Evolutionary conservation across 1,140 invertebrate species (phyloP), one percentile per base, ranked within the genome.

Genomic region (Drosophila auraria): DNA sequence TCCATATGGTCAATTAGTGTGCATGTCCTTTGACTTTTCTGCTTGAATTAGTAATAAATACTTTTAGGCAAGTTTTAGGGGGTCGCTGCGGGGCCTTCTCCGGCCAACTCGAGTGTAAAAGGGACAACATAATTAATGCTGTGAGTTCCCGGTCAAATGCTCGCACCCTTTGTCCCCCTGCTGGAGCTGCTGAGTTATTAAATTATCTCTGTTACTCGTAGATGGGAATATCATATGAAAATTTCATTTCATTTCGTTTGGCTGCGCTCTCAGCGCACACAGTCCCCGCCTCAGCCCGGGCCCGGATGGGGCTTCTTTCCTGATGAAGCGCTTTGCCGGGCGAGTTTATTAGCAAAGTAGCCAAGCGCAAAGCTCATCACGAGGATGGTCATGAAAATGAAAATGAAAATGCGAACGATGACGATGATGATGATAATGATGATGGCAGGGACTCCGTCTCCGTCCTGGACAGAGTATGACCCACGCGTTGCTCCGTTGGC

Each of bases 141-240:
- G 57, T 54, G 65, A 70, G 61, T 74, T 68, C 49, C 42, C 65
- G 57, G 17, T n/a, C 54, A 25, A 47, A 81, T 47, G 56, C 40
- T 27, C 20, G 27, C 58, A 65, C 60, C 54, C 51, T 44, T 61
- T 59, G 62, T 51, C 9, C 51, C n/a, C 25, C 33, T 36, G 3
- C 11, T 36, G 33, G 33, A 25, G 64, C 72, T 82, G 87, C 87
- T 82, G 79, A 86, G 86, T 90, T 90, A 90, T 90, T 90, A 90
- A 90, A 90, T 90, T 90, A 90, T 90, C 86, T 70, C 75, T 74
- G 78, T 90, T 70, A 86, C 82, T 89, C 78, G 68, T 90, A 82
- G 89, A 89, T 86, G 84, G 64, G 84, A 89, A 89, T 90, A 90
- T 89, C 84, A 86, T 90, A 90, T 90, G 86, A 90, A 90, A 90